These are phyloP conservation scores for Cololabis saira DNA, from an alignment of 2,113 vertebrate species.

Conservation along the genomic window DNA sequence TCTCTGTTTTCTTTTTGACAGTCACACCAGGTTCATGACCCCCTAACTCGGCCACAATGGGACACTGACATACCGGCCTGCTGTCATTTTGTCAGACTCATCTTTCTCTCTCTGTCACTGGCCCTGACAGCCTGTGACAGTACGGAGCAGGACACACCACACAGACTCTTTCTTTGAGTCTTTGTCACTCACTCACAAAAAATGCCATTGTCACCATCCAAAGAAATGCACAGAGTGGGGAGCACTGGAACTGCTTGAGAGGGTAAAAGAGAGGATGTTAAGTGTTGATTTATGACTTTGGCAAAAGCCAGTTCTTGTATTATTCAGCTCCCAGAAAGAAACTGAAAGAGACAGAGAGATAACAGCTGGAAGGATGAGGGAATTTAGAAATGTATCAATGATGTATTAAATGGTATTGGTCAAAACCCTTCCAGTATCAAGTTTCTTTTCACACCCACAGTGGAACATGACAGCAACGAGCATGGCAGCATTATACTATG, in stretches of 20 bases:
- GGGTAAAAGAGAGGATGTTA: constrained; percentile 29
- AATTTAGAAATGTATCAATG: too few relatives aligned
- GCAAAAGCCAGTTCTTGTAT: constrained; percentile 12
- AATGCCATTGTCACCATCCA: constrained; percentile 67
- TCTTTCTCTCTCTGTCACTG: constrained; percentile 49
- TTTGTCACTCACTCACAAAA: constrained; percentile 69
- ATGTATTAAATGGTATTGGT: too few relatives aligned
- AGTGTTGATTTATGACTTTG: constrained; percentile 53
- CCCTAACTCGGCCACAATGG: constrained; percentile 36
- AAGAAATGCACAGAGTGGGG: constrained; percentile 30
- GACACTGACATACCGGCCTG: constrained; percentile 30
- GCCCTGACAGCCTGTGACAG: constrained; percentile 70
- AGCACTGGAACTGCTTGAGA: background rate
- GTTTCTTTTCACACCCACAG: too few relatives aligned
- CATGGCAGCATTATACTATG: too few relatives aligned
- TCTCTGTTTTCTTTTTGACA: constrained; percentile 6
- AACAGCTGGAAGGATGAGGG: too few relatives aligned
- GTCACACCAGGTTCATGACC: constrained; percentile 50
- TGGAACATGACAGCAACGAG: too few relatives aligned
- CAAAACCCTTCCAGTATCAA: too few relatives aligned
- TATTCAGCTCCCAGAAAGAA: too few relatives aligned
- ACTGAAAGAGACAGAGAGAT: too few relatives aligned
- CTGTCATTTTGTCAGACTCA: constrained; percentile 59
- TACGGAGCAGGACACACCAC: constrained; percentile 43
- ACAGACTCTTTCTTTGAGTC: constrained; percentile 69